Conservation (phyloP, 2,113 vertebrate genomes). For the Sylvia atricapilla region DNA sequence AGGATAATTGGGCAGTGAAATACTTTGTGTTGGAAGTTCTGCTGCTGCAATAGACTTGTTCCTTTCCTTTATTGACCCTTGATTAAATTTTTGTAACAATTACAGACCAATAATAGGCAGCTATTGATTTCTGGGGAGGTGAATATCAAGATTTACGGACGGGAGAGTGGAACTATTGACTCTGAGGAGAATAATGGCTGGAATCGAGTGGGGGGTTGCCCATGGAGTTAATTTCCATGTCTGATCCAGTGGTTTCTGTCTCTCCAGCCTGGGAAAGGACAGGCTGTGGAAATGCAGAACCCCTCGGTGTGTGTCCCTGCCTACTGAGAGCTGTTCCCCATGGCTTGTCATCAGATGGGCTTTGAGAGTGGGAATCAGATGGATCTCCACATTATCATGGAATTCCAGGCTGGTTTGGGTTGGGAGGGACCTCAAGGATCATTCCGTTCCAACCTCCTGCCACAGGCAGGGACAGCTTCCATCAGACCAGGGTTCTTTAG, state of each 20-base stretch:
- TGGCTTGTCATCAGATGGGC: too few species aligned
- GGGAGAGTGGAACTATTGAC: constrained; percentile 37
- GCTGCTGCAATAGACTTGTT: neutral
- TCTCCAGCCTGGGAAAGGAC: neutral
- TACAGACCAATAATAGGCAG: constrained; percentile 57
- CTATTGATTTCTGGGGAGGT: constrained; percentile 39
- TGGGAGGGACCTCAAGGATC: neutral
- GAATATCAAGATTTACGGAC: constrained; percentile 18
- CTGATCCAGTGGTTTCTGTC: neutral
- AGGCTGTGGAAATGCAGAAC: fast-evolving
- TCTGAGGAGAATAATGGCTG: neutral
- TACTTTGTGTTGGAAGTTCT: neutral
- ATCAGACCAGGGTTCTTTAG: neutral
- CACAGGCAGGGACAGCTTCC: neutral
- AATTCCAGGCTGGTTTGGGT: neutral
- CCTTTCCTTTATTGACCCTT: constrained; percentile 51
- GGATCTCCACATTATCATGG: fast-evolving
- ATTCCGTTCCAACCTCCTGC: neutral
- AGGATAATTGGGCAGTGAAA: constrained; percentile 3
- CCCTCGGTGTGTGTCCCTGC: neutral
- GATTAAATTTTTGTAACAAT: constrained; percentile 66
- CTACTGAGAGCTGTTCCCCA: neutral
- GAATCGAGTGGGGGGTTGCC: neutral
- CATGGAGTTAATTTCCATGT: neutral
- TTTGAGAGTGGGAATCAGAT: neutral